Base-by-base conservation (phyloP, 1,140 invertebrate genomes). In the Leptopilina boulardi region DNA sequence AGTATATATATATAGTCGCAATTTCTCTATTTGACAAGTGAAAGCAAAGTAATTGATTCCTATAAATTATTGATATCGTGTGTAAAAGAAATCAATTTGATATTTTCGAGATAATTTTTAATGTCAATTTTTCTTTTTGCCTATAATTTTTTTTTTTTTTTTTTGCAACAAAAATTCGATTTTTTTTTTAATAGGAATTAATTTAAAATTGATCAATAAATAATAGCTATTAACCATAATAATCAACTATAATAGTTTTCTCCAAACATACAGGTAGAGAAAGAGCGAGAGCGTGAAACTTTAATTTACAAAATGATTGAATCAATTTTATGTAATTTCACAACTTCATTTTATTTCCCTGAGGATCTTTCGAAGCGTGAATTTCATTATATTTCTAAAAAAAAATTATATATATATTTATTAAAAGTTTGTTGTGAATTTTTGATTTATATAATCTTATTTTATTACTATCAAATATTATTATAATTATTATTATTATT, bases 21-120 rank as follows among this genome's bases (percentile, higher is more conserved):
- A 66, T 66, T 66, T 66, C 59, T 30, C 59, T 66, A 66, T 13
- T 66, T 34, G 59, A 66, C 59, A 66, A 66, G 59, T 30, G 59
- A 66, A 66, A 66, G 59, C 59, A 66, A 66, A 66, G 11, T 66
- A 66, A 66, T 26, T 13, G 59, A 26, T 66, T 66, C 59, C 59
- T 71, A 71, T 71, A 71, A 44, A 71, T 41, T 71, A 71, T 41
- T 71, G 41, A 44, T 71, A 19, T 34, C 42, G 19, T 71, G n/a
- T 15, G 30, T 70, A 10, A 23, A 42, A 23, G 18, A 38, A 71
- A 71, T 8, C 8, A 71, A 71, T 71, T 19, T 42, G 70, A 42
- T 71, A 38, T 71, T 41, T 71, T 71, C 41, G 15, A 42, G 34
- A 26, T 66, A 66, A 66, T 66, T 66, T 66, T 66, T 66, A n/a